Conservation (phyloP, 2,888 invertebrate genomes). For the Tenthredo mesomela region DNA sequence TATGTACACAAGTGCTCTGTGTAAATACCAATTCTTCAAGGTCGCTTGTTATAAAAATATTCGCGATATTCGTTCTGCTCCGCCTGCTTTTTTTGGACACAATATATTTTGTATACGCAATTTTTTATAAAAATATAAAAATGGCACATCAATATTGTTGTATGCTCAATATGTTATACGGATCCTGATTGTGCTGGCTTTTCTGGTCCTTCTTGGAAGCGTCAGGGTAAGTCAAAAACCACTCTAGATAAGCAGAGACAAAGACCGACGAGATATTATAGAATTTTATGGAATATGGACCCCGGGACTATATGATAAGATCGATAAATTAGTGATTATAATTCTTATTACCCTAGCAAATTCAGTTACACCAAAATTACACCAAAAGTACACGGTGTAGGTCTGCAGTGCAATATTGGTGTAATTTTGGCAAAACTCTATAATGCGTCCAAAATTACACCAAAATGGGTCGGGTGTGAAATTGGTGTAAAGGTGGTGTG, state of each 20-base stretch:
- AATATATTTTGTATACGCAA: not conserved
- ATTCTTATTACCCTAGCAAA: too few relatives aligned
- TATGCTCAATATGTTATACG: not conserved
- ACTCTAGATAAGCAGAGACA: not conserved
- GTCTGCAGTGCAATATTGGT: too few relatives aligned
- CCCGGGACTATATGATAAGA: not conserved
- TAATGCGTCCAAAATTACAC: too few relatives aligned
- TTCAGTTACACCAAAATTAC: too few relatives aligned
- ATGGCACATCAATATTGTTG: not conserved
- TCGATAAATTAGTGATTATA: not conserved
- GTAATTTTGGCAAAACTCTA: too few relatives aligned
- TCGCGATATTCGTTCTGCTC: not conserved
- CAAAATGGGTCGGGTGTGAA: too few relatives aligned
- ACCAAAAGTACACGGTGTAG: too few relatives aligned
- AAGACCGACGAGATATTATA: not conserved
- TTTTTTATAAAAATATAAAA: not conserved
- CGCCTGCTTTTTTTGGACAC: not conserved
- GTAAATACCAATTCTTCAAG: not conserved
- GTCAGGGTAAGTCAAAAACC: not conserved
- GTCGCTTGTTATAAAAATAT: not conserved
- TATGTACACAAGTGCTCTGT: not conserved
- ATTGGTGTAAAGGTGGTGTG: too few relatives aligned
- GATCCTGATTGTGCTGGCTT: not conserved
- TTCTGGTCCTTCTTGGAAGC: not conserved
- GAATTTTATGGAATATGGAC: not conserved